Conservation (phyloP, 2,888 invertebrate species). For the Cantharis rustica region DNA sequence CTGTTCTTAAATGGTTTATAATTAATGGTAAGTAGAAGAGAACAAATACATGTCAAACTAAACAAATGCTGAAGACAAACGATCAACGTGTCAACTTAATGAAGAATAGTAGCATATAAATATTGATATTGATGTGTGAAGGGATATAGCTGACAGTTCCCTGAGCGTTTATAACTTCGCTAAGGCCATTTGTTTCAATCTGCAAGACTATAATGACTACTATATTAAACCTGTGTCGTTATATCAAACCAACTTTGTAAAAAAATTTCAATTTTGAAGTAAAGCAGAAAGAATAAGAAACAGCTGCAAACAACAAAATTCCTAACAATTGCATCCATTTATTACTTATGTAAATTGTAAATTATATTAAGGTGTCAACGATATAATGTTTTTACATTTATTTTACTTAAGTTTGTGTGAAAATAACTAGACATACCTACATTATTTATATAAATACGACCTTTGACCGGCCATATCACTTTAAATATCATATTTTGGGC, state of each 20-base stretch:
- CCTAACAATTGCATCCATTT: background rate
- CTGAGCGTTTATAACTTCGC: conserved; percentile 48
- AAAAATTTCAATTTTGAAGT: background rate
- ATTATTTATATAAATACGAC: background rate
- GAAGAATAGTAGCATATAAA: conserved; percentile 56
- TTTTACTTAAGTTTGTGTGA: background rate
- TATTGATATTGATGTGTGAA: conserved; percentile 60
- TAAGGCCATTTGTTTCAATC: conserved; percentile 61
- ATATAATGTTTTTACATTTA: background rate
- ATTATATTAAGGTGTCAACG: background rate
- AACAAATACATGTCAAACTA: conserved; percentile 25
- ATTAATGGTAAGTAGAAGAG: conserved; percentile 34
- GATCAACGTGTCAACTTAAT: conserved; percentile 53
- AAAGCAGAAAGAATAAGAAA: background rate
- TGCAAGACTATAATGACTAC: conserved; percentile 52
- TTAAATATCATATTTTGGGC: background rate
- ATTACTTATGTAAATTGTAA: background rate
- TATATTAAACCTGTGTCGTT: conserved; percentile 45
- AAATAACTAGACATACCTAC: background rate
- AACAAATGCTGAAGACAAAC: conserved; percentile 43
- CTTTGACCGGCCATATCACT: background rate
- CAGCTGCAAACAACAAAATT: background rate
- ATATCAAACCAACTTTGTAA: conserved; percentile 43
- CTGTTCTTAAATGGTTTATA: conserved; percentile 43
- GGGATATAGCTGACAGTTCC: conserved; percentile 57